Base-by-base conservation (phyloP, 2,113 vertebrate species). In the Sterna hirundo region DNA sequence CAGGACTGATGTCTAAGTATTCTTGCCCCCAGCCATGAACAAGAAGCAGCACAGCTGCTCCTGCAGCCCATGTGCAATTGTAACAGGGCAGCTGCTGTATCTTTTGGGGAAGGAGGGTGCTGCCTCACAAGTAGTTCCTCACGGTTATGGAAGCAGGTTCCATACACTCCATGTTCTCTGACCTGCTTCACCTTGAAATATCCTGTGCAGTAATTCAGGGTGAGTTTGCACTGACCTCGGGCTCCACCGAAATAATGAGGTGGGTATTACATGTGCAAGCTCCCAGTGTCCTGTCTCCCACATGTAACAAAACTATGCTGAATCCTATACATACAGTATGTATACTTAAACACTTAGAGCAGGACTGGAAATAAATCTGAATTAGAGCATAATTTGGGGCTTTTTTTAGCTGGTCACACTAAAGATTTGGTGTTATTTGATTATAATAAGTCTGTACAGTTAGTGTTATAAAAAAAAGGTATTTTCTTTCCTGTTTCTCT, bases 21-120 rank as follows among this genome's bases (percentile, higher is more conserved):
- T 90, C 77, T 62, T 84, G 88, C 86, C 94, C 11, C 58, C 60
- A 83, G 94, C 47, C 72, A 96, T n/a, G 71, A 78, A 83, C 9
- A 92, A 32, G 71, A 58, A 83, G 55, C 69, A 78, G 60, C 1
- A 0, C 51, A 93, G 88, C 69, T 87, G 86, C 91, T 58, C 42
- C 51, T 72, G 32, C 72, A 94, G 62, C 79, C 84, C 46, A 14
- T 20, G 51, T 44, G 51, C 55, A 58, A n/a, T 7, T 46, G 19
- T 19, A 95, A 44, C 38, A 80, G 26, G 46, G 78, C 49, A 78
- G 83, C 80, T 74, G 83, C 82, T 77, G 25, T 23, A 47, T 42
- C 54, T 64, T 70, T 82, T 2, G 5, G 49, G 76, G 66, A 51
- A 83, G 49, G 13, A 79, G 55, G 57, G 25, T 66, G 86, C 54